Evolutionary conservation across 2,113 vertebrate species (phyloP), one percentile per base, ranked within the genome.

Genomic region (Dermatemys mawii): DNA sequence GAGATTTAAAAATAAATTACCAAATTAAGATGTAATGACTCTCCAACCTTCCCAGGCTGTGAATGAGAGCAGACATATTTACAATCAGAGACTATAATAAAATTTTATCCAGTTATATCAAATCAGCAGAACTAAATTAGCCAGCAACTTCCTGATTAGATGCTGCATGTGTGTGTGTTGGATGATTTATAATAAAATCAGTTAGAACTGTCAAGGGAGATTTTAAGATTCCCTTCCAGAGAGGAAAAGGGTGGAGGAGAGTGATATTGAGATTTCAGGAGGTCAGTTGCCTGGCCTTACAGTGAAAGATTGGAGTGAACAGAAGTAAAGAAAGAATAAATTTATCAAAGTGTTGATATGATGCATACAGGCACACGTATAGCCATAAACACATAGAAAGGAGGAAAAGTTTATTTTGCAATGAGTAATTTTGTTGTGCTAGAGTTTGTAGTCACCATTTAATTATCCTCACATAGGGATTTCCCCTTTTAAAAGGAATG

Each of bases 1-100:
- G 94, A 98, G 92, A 96, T 92, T 90, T 97, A 70, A 93, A 96
- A 96, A 96, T 92, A 97, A 97, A 98, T 97, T 97, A 97, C 91
- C 82, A 91, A 97, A 95, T 98, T 97, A 96, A 97, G 90, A 96
- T 26, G 27, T 91, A 98, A 97, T 91, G 78, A 83, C 67, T 48
- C 92, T 96, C 80, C 86, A 96, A 88, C 86, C 60, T 98, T 96
- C 75, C 81, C 83, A 95, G 92, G 75, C 92, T 95, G 89, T 96
- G 95, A 97, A 96, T 83, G 82, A 97, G 95, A 96, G 87, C 88
- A 97, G 96, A 92, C 84, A 84, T 96, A 96, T 98, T 98, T 98
- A 97, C 93, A 95, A 38, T 97, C 85, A 93, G 29, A 75, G 86
- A 2, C 32, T 35, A 54, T 89, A 50, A 91, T 97, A 97, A 97